Percentiles rank a stretch among this genome's conserved stretches.
Evolutionary conservation across 1,140 invertebrate species (phyloP).

Genomic region (Nylanderia fulva): DNA sequence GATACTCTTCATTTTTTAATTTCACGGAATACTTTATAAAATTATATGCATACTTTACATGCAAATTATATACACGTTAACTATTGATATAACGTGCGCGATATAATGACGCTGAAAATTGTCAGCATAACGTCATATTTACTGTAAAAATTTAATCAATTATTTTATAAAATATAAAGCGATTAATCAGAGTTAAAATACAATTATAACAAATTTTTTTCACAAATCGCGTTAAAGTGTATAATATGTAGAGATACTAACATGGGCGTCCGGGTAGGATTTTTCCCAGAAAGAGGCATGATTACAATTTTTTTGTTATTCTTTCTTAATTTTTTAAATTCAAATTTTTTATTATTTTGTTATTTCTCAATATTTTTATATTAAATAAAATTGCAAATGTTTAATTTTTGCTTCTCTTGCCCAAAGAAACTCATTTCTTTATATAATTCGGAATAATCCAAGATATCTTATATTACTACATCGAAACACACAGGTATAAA

Average conservation of each 20-base stretch:
- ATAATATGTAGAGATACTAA: too few species aligned
- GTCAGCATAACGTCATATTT: background rate
- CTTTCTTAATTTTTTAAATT: too few species aligned
- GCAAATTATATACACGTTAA: background rate
- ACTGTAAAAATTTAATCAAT: background rate
- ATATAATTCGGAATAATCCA: background rate
- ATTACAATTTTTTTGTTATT: too few species aligned
- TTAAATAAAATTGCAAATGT: too few species aligned
- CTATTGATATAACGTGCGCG: background rate
- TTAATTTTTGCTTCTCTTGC: too few species aligned
- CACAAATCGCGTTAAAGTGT: background rate
- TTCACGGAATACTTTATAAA: background rate
- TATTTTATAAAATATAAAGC: constrained; percentile 1
- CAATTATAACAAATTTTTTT: background rate
- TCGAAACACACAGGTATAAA: background rate
- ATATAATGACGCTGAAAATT: background rate
- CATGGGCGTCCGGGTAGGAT: too few species aligned
- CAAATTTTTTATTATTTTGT: too few species aligned
- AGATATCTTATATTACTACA: background rate
- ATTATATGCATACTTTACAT: background rate
- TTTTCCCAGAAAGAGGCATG: too few species aligned
- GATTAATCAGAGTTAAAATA: background rate
- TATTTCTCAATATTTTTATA: too few species aligned
- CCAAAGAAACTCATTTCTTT: background rate
- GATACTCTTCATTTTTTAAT: constrained; percentile 38